Conservation (phyloP, 2,113 vertebrate species). For the Platichthys flesus region DNA sequence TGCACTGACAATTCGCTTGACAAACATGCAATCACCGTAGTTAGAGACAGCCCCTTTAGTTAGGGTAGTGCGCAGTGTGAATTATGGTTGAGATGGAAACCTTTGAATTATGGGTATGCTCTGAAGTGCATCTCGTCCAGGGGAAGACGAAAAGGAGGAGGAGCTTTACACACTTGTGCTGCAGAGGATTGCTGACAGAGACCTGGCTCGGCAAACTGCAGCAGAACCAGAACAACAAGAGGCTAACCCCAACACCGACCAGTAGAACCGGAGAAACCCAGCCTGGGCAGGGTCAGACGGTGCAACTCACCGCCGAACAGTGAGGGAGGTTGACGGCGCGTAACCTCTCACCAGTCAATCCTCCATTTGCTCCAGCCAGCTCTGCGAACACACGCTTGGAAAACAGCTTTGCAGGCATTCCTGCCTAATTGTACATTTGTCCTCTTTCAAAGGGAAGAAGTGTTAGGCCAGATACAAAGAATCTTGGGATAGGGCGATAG, state of each 20-base stretch:
- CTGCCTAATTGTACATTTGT: slow-evolving; percentile 86
- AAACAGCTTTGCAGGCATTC: slow-evolving; percentile 83
- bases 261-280: slow-evolving; percentile 61
- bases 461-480: slow-evolving; percentile 82
- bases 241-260: slow-evolving; percentile 70
- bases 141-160: slow-evolving; percentile 62
- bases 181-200: slow-evolving; percentile 66
- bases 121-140: slow-evolving; percentile 69
- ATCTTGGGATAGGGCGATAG: slow-evolving; percentile 81
- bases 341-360: slow-evolving; percentile 54
- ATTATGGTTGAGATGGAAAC: slow-evolving; percentile 81
- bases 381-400: slow-evolving; percentile 63
- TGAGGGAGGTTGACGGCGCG: slow-evolving; percentile 51
- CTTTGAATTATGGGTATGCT: slow-evolving; percentile 81
- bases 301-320: slow-evolving; percentile 65
- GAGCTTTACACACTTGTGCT: slow-evolving; percentile 62
- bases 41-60: slow-evolving; percentile 80
- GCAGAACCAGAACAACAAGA: slow-evolving; percentile 75
- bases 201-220: slow-evolving; percentile 59
- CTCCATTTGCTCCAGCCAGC: slow-evolving; percentile 49
- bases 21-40: slow-evolving; percentile 81
- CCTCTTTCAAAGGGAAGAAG: slow-evolving; percentile 82
- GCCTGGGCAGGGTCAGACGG: slow-evolving; percentile 59
- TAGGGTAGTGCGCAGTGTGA: slow-evolving; percentile 74
- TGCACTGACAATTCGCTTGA: slow-evolving; percentile 75